Conservation (phyloP, 2,113 vertebrate genomes). For the Indicator maculatus region DNA sequence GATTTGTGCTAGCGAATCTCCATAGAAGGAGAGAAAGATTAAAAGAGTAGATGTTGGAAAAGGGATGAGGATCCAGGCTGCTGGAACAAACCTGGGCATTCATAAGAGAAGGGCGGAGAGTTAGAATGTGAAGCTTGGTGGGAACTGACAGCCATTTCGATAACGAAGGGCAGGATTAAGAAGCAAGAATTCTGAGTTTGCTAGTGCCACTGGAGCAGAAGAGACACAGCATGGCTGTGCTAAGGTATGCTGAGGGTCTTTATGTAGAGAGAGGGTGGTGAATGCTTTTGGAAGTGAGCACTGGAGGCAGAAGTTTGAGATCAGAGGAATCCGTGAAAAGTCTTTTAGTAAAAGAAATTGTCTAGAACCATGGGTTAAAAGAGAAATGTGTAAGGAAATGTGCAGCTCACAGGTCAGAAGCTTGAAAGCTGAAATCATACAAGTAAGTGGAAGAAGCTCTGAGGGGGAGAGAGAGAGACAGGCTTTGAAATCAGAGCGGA, state of each 20-base stretch:
- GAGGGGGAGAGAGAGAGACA: not conserved
- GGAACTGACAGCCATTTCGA: not conserved
- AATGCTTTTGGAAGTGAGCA: not conserved
- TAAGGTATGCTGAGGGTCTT: not conserved
- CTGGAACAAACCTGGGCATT: constrained; percentile 15
- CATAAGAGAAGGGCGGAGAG: not conserved
- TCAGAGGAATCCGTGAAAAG: not conserved
- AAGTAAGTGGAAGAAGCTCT: not conserved
- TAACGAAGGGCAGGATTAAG: not conserved
- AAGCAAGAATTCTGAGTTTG: not conserved
- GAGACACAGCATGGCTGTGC: not conserved
- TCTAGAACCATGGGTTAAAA: not conserved
- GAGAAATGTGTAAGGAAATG: not conserved
- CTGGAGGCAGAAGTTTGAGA: not conserved
- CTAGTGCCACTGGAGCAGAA: not conserved
- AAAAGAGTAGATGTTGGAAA: not conserved
- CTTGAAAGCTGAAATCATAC: constrained; percentile 9
- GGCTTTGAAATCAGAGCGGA: constrained; percentile 1
- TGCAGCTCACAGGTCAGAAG: not conserved
- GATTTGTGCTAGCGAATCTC: not conserved
- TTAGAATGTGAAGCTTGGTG: not conserved
- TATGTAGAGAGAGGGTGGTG: rapidly evolving
- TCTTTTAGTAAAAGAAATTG: not conserved
- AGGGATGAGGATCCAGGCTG: not conserved
- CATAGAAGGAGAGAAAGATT: constrained; percentile 39